Evolutionary conservation across 2,888 invertebrate genomes (phyloP).

Genomic region (Campoplex capitator): DNA sequence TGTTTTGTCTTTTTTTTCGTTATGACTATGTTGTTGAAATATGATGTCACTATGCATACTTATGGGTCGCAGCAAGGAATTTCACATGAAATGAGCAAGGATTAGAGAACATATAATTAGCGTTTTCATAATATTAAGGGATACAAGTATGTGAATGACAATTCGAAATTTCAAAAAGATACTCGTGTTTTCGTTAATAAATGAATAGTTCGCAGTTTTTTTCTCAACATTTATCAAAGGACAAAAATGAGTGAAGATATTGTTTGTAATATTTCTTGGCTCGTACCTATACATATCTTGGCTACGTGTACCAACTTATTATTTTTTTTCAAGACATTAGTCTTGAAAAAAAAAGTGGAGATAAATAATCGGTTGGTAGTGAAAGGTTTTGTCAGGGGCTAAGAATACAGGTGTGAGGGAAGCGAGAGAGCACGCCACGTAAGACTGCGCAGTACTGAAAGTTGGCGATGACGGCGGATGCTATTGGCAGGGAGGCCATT

Average conservation of each 20-base stretch:
- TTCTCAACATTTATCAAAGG: neutral
- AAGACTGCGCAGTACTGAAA: constrained; percentile 77
- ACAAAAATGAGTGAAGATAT: neutral
- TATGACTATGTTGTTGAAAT: no score
- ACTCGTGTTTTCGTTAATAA: neutral
- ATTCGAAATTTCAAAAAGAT: neutral
- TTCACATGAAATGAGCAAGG: no score
- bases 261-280: neutral
- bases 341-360: constrained; percentile 11
- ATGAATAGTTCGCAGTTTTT: neutral
- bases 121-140: no score
- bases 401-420: constrained; percentile 36
- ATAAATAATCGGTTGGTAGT: constrained; percentile 34
- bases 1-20: neutral
- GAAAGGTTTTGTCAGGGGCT: constrained; percentile 23
- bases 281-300: neutral
- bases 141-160: no score
- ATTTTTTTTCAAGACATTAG: neutral
- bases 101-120: no score
- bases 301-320: neutral
- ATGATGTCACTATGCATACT: no score
- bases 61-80: no score
- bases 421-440: constrained; percentile 67
- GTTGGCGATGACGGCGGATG: constrained; percentile 85
- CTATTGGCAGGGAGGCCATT: constrained; percentile 84